phyloP scores from a whole-genome alignment of 2,113 vertebrate species.

The Apistogramma diplotaenia region DNA sequence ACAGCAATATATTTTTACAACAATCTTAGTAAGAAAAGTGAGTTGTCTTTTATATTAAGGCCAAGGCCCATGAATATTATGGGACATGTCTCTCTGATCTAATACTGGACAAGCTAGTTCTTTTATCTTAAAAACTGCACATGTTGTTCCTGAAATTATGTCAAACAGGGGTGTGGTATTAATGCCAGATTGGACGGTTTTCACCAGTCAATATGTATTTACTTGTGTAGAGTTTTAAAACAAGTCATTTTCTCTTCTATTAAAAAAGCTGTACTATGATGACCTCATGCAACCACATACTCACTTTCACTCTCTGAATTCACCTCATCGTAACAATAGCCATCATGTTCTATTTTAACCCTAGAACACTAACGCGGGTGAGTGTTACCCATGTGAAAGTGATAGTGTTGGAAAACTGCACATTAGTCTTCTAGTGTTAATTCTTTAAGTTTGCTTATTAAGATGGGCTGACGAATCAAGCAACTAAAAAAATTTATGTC shows the following conservation, averaged over 20 bases:
- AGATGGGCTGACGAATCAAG: background rate
- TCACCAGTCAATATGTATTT: background rate
- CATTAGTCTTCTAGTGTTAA: background rate
- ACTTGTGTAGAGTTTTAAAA: background rate
- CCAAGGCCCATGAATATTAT: no score
- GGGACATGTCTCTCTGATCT: background rate
- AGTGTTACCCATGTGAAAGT: no score
- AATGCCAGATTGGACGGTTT: background rate
- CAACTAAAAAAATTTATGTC: background rate
- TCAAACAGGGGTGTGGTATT: background rate
- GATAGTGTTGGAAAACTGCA: no score
- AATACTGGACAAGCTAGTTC: background rate
- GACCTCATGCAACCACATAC: background rate
- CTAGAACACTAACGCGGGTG: no score
- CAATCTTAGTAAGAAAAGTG: background rate
- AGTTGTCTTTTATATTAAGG: background rate
- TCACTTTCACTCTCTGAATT: background rate
- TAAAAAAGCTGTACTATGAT: background rate
- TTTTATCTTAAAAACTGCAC: background rate
- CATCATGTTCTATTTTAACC: no score
- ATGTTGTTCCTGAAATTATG: background rate
- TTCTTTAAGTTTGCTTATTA: background rate
- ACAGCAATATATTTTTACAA: fast-evolving
- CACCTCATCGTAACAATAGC: background rate
- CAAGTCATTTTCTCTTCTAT: background rate